Evolutionary conservation across 2,888 invertebrate genomes (phyloP).

Genomic region (Clusia tigrina): DNA sequence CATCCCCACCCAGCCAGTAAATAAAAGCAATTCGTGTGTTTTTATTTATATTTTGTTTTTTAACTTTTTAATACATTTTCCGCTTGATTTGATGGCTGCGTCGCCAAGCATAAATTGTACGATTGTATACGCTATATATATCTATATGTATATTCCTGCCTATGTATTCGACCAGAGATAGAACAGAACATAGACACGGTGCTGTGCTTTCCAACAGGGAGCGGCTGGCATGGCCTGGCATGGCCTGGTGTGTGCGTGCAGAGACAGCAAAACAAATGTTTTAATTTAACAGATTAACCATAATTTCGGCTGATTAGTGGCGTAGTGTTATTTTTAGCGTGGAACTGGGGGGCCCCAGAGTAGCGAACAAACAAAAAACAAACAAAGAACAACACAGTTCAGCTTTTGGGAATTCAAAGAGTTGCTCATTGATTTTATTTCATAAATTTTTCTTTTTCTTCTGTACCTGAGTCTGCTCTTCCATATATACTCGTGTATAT

Average conservation of each 20-base stretch:
- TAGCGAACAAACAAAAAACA: too few relatives aligned
- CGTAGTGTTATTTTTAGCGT: neutral
- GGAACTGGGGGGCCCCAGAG: too few relatives aligned
- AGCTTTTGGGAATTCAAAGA: neutral
- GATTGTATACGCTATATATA: conserved; percentile 20
- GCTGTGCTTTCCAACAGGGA: neutral
- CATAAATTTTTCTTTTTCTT: neutral
- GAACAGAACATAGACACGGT: too few relatives aligned
- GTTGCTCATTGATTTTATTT: neutral
- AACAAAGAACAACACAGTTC: neutral
- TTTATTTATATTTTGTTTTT: too few relatives aligned
- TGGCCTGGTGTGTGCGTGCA: too few relatives aligned
- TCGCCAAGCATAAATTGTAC: conserved; percentile 36
- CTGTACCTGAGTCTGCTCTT: neutral
- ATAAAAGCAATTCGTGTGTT: too few relatives aligned
- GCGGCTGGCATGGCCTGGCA: too few relatives aligned
- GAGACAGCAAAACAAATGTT: neutral
- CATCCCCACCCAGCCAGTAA: too few relatives aligned
- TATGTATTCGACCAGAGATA: conserved; percentile 22
- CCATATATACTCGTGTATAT: too few relatives aligned
- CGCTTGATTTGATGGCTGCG: too few relatives aligned
- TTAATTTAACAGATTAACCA: neutral
- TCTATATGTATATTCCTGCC: conserved; percentile 8
- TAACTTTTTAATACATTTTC: too few relatives aligned
- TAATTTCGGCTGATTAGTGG: neutral